These are phyloP conservation scores for Crossaster papposus DNA, from an alignment of 53 echinoderm and acorn worm species.

Conservation along the genomic window DNA sequence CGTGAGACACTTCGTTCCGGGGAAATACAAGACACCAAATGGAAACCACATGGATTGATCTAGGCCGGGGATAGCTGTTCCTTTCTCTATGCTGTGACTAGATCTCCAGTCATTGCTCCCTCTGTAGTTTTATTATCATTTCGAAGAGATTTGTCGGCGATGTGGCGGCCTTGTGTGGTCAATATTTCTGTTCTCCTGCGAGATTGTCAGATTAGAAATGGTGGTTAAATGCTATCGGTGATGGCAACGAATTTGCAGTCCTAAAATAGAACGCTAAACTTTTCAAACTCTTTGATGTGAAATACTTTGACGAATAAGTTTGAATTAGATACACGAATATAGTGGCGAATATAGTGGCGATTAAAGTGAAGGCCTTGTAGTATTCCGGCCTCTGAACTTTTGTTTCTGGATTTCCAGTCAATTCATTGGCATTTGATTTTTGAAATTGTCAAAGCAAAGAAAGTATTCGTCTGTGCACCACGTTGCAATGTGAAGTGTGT, in stretches of 20 bases:
- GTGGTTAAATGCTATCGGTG: neutral
- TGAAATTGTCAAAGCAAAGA: neutral
- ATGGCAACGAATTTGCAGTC: neutral
- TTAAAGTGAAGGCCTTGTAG: too few relatives aligned
- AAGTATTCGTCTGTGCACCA: too few relatives aligned
- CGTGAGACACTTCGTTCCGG: constrained; percentile 20
- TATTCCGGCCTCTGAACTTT: too few relatives aligned
- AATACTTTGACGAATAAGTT: too few relatives aligned
- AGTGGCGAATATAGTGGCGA: too few relatives aligned
- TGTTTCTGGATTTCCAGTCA: too few relatives aligned
- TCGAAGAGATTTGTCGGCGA: constrained; percentile 22
- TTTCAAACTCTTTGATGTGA: neutral
- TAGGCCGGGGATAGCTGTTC: neutral
- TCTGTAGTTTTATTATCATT: neutral
- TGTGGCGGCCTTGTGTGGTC: constrained; percentile 1
- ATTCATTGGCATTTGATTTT: neutral
- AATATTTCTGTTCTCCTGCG: neutral
- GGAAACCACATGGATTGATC: constrained; percentile 23
- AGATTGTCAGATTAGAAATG: neutral
- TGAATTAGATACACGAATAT: too few relatives aligned
- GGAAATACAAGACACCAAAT: constrained; percentile 21
- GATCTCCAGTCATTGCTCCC: constrained; percentile 1
- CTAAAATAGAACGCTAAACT: neutral
- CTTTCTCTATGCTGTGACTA: constrained; percentile 4
- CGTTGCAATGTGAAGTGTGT: too few relatives aligned